Percentiles rank a stretch among this genome's conserved stretches.
These are phyloP conservation scores for Neodontobutis hainanensis DNA, from an alignment of 2,113 vertebrate genomes.

Conservation along the genomic window DNA sequence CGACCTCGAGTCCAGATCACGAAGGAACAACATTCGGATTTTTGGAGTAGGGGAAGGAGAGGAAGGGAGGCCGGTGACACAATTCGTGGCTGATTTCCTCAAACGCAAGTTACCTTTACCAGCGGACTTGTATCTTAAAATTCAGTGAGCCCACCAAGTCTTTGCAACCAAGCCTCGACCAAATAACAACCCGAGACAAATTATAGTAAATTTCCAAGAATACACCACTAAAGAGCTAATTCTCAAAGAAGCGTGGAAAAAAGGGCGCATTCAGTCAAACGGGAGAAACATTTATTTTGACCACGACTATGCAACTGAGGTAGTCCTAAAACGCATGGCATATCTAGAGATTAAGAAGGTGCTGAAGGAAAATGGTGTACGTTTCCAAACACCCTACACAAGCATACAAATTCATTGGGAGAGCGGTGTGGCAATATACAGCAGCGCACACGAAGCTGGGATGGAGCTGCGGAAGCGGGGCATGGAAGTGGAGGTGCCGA, in stretches of 20 bases:
- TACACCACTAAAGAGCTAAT: background rate
- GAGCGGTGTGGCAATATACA: background rate
- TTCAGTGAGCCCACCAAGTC: background rate
- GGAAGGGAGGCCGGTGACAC: background rate
- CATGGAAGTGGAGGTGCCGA: background rate
- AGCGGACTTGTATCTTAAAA: background rate
- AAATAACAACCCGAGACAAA: background rate
- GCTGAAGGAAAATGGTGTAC: too few species aligned
- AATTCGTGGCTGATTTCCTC: background rate
- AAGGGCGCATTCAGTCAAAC: too few species aligned
- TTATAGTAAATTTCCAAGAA: background rate
- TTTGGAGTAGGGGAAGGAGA: background rate
- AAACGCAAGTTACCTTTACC: background rate
- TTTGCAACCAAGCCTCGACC: background rate
- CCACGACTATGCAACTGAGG: too few species aligned
- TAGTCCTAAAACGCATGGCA: too few species aligned
- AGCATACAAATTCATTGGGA: background rate
- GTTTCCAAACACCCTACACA: background rate
- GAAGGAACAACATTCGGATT: background rate
- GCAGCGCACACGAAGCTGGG: background rate
- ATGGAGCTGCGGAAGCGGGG: background rate
- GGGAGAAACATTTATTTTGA: too few species aligned
- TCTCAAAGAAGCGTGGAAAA: too few species aligned
- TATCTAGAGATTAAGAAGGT: slow-evolving; percentile 2
- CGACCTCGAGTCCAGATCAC: background rate